Evolutionary conservation across 1,140 invertebrate genomes (phyloP).

Genomic region (Sogatella furcifera): DNA sequence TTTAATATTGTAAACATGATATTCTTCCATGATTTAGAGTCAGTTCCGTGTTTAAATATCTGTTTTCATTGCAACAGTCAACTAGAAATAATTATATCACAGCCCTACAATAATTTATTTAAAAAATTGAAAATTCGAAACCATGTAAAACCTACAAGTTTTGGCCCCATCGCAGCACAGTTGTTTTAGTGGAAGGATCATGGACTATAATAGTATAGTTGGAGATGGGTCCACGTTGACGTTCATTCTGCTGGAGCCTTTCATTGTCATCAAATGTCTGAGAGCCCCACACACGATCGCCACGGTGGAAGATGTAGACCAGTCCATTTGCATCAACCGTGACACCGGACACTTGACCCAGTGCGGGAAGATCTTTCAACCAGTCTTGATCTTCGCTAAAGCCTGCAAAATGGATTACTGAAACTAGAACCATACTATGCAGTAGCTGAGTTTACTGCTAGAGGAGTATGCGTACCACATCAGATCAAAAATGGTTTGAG

Average conservation of each 20-base stretch:
- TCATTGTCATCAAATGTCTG: slow-evolving; percentile 51
- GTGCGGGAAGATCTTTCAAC: slow-evolving; percentile 25
- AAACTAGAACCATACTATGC: too few species aligned
- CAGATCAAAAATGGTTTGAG: too few species aligned
- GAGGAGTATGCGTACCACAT: too few species aligned
- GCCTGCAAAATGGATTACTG: neutral
- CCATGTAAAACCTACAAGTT: slow-evolving; percentile 58
- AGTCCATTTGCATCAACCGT: slow-evolving; percentile 59
- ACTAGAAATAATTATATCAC: too few species aligned
- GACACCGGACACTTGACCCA: slow-evolving; percentile 74
- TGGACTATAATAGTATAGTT: slow-evolving; percentile 63
- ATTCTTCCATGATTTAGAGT: too few species aligned
- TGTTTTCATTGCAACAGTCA: too few species aligned
- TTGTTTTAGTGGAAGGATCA: slow-evolving; percentile 52
- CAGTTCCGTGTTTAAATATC: too few species aligned
- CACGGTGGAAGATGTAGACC: slow-evolving; percentile 77
- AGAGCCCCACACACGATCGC: slow-evolving; percentile 54
- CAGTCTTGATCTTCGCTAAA: neutral
- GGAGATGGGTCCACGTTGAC: slow-evolving; percentile 53
- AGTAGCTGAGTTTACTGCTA: too few species aligned
- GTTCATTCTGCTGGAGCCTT: slow-evolving; percentile 39
- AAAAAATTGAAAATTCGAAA: too few species aligned
- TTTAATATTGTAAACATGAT: too few species aligned
- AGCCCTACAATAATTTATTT: too few species aligned
- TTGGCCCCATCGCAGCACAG: slow-evolving; percentile 66